phyloP scores from a whole-genome alignment of 2,797 vertebrate genomes.

The Harpagifer antarcticus region DNA sequence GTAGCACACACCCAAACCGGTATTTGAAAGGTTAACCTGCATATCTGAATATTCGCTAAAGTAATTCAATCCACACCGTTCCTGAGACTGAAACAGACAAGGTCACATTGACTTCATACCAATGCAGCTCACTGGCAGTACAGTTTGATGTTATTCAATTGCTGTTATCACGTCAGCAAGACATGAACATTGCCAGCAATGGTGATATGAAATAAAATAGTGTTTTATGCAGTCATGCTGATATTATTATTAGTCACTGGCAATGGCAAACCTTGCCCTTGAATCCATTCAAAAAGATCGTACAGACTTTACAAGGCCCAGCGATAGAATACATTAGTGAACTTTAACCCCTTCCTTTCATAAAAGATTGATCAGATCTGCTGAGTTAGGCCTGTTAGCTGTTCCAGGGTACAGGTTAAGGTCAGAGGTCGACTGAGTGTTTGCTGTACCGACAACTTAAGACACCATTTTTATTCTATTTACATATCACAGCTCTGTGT shows the following conservation, averaged over 20 bases:
- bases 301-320: no score
- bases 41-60: neutral
- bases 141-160: neutral
- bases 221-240: neutral
- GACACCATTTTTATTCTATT: no score
- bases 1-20: neutral
- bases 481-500: no score
- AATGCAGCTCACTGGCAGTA: neutral
- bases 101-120: constrained; percentile 23
- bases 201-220: neutral
- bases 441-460: no score
- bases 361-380: no score
- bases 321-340: no score
- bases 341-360: no score
- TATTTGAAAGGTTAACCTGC: constrained; percentile 7
- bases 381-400: no score
- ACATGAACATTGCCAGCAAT: neutral
- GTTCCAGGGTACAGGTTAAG: no score
- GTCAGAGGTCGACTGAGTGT: no score
- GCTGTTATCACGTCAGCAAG: constrained; percentile 5
- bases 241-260: neutral
- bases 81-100: constrained; percentile 10
- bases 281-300: no score
- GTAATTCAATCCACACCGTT: neutral
- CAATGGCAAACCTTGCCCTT: neutral